phyloP scores from a whole-genome alignment of 2,888 invertebrate species.

The Gibbula magus region DNA sequence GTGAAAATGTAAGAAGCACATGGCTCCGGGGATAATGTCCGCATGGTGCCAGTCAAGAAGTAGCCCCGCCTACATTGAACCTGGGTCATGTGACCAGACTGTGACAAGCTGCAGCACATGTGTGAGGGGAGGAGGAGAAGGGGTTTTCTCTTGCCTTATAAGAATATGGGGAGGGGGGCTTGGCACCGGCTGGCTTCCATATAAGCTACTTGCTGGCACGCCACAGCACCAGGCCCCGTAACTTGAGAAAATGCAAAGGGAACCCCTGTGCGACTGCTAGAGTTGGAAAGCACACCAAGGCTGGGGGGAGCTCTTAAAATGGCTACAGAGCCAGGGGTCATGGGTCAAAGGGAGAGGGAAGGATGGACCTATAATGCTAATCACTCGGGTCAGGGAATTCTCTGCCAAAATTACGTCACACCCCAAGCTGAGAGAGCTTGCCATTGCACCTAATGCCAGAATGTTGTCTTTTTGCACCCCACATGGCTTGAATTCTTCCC shows the following conservation, averaged over 20 bases:
- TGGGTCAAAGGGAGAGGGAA: constrained; percentile 11
- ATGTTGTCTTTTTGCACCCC: constrained; percentile 41
- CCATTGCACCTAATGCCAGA: constrained; percentile 31
- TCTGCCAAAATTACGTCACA: constrained; percentile 27
- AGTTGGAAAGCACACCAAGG: background rate
- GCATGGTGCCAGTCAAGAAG: background rate
- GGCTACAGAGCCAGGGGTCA: constrained; percentile 21
- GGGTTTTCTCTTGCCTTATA: constrained; percentile 3
- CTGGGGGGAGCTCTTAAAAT: constrained; percentile 23
- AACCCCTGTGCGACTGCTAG: background rate
- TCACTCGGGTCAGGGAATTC: constrained; percentile 1
- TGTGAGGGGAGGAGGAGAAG: background rate
- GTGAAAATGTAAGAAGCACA: background rate
- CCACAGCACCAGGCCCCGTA: background rate
- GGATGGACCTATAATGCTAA: constrained; percentile 24
- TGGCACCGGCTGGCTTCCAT: constrained; percentile 4
- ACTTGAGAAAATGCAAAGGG: constrained; percentile 6
- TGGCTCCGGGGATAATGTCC: background rate
- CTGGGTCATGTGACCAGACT: constrained; percentile 2
- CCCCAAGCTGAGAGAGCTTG: constrained; percentile 27
- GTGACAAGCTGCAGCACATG: constrained; percentile 4
- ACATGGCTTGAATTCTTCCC: constrained; percentile 44
- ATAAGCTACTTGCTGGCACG: constrained; percentile 22
- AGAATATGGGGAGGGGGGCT: background rate
- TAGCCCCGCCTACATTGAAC: background rate